These are phyloP conservation scores for Drosophila mayri DNA, from an alignment of 1,140 invertebrate species.

Conservation along the genomic window DNA sequence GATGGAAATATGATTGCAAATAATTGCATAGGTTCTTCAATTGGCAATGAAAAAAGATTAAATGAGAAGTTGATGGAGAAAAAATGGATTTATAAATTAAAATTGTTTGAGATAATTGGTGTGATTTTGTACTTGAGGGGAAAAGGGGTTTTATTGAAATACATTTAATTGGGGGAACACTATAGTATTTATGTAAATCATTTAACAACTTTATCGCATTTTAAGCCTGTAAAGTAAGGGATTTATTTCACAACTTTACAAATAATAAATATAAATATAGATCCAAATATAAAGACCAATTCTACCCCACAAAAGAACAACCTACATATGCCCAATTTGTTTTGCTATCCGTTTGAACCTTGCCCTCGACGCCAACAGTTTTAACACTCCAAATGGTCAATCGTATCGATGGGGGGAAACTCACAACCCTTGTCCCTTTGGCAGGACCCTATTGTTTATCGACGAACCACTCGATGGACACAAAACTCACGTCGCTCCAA, in stretches of 20 bases:
- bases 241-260: too few relatives aligned
- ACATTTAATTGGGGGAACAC: not conserved
- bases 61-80: slow-evolving; percentile 1
- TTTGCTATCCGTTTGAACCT: not conserved
- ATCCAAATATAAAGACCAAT: not conserved
- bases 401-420: slow-evolving; percentile 1
- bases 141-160: too few relatives aligned
- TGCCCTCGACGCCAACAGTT: not conserved
- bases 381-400: not conserved
- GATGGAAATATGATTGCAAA: slow-evolving; percentile 60
- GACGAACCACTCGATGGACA: slow-evolving; percentile 19
- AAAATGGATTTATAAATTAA: slow-evolving; percentile 30
- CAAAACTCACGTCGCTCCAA: not conserved
- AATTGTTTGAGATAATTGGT: slow-evolving; percentile 72
- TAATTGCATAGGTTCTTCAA: slow-evolving; percentile 52
- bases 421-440: slow-evolving; percentile 2
- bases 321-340: slow-evolving; percentile 11
- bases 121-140: slow-evolving; percentile 1
- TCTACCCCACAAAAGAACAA: slow-evolving; percentile 12
- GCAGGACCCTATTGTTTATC: slow-evolving; percentile 21
- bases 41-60: slow-evolving; percentile 22
- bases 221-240: too few relatives aligned
- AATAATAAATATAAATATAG: too few relatives aligned
- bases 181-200: too few relatives aligned
- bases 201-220: too few relatives aligned